A percentile compares a stretch with the other conserved stretches of the same genome.
phyloP scores from a whole-genome alignment of 2,888 invertebrate species.

The Acronicta leporina region DNA sequence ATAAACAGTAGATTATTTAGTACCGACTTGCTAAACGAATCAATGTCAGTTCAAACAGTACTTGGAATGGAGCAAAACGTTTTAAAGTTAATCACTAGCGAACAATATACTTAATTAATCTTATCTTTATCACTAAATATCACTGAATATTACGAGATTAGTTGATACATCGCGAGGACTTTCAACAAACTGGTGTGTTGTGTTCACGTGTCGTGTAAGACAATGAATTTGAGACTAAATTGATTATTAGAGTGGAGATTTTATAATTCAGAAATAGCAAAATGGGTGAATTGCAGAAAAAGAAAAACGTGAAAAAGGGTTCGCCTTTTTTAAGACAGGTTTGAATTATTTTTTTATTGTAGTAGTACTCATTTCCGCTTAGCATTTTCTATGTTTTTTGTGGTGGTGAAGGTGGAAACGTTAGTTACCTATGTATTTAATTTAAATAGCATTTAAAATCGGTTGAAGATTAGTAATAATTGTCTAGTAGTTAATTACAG shows the following conservation, averaged over 20 bases:
- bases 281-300: slow-evolving; percentile 55
- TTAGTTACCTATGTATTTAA: too few species aligned
- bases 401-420: too few species aligned
- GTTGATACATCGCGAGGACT: slow-evolving; percentile 9
- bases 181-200: slow-evolving; percentile 9
- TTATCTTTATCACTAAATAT: slow-evolving; percentile 33
- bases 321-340: slow-evolving; percentile 66
- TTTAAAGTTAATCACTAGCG: slow-evolving; percentile 8
- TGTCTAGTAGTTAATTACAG: too few species aligned
- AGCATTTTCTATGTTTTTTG: too few species aligned
- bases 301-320: slow-evolving; percentile 25
- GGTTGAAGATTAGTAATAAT: too few species aligned
- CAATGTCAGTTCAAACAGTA: background rate
- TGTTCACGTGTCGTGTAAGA: slow-evolving; percentile 32
- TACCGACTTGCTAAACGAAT: background rate
- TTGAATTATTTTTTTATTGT: background rate
- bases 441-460: too few species aligned
- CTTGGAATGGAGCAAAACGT: slow-evolving; percentile 5
- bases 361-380: too few species aligned
- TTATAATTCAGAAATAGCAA: slow-evolving; percentile 10
- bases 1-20: too few species aligned
- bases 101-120: slow-evolving; percentile 27
- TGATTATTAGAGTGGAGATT: slow-evolving; percentile 3
- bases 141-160: slow-evolving; percentile 17
- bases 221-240: slow-evolving; percentile 25